Conservation (phyloP, 2,113 vertebrate genomes). For the Raphicerus campestris region DNA sequence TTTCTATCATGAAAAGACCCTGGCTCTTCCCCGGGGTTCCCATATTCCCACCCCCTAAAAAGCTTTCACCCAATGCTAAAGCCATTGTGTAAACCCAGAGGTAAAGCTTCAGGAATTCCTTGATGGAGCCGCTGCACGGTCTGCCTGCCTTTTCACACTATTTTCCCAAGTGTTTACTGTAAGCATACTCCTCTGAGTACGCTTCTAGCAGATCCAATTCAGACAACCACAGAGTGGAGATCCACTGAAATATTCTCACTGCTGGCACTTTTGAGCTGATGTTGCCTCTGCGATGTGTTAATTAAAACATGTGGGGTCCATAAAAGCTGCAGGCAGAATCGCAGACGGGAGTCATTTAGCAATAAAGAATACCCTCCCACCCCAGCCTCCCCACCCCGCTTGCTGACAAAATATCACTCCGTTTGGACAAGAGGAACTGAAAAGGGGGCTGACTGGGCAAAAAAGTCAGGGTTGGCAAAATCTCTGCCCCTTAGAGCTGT, state of each 20-base stretch:
- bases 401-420: neutral
- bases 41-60: neutral
- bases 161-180: neutral
- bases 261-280: neutral
- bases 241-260: neutral
- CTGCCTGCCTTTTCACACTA: no score
- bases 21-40: neutral
- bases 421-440: neutral
- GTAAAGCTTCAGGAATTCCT: neutral
- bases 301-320: neutral
- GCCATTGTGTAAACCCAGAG: neutral
- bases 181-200: neutral
- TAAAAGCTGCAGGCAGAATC: neutral
- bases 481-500: neutral
- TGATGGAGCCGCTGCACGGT: neutral
- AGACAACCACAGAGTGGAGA: neutral
- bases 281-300: neutral
- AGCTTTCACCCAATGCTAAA: neutral
- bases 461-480: neutral
- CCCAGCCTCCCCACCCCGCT: fast-evolving
- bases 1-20: neutral
- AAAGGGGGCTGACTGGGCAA: neutral
- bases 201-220: neutral
- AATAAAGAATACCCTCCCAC: neutral
- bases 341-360: neutral